Evolutionary conservation across 1,140 invertebrate species (phyloP).

Genomic region (Brachionus angularis): DNA sequence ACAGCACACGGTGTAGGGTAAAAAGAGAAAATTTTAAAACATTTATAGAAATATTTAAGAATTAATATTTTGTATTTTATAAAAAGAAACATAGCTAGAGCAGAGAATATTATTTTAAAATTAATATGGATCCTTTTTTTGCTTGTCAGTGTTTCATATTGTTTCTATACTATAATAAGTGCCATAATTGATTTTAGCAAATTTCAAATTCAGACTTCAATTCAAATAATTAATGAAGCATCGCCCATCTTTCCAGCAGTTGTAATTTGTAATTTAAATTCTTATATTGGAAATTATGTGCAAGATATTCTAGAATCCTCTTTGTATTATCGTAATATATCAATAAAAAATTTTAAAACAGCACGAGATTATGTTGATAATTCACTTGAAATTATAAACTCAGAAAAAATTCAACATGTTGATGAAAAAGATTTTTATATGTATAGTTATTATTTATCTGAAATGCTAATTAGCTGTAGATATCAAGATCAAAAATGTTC

Average conservation of each 20-base stretch:
- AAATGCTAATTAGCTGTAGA: slow-evolving; percentile 22
- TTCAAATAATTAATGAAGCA: not conserved
- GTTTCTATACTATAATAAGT: not conserved
- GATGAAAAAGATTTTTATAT: too few relatives aligned
- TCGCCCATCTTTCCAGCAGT: not conserved
- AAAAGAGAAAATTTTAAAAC: too few relatives aligned
- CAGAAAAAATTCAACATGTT: too few relatives aligned
- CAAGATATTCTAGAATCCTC: too few relatives aligned
- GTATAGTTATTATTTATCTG: not conserved
- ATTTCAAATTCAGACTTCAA: not conserved
- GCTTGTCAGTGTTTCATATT: not conserved
- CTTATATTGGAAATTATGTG: not conserved
- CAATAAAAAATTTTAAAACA: too few relatives aligned
- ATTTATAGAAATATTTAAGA: too few relatives aligned
- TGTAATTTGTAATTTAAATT: slow-evolving; percentile 6
- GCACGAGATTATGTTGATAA: too few relatives aligned
- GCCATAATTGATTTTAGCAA: not conserved
- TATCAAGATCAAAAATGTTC: slow-evolving; percentile 42
- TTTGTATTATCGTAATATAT: too few relatives aligned
- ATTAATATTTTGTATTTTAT: too few relatives aligned
- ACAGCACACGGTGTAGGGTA: too few relatives aligned
- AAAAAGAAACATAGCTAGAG: slow-evolving; percentile 2
- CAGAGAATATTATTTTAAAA: not conserved
- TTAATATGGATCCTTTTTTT: not conserved
- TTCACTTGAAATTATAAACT: too few relatives aligned